Evolutionary conservation across 2,888 invertebrate species (phyloP).

Genomic region (Hypomecis atomaria): DNA sequence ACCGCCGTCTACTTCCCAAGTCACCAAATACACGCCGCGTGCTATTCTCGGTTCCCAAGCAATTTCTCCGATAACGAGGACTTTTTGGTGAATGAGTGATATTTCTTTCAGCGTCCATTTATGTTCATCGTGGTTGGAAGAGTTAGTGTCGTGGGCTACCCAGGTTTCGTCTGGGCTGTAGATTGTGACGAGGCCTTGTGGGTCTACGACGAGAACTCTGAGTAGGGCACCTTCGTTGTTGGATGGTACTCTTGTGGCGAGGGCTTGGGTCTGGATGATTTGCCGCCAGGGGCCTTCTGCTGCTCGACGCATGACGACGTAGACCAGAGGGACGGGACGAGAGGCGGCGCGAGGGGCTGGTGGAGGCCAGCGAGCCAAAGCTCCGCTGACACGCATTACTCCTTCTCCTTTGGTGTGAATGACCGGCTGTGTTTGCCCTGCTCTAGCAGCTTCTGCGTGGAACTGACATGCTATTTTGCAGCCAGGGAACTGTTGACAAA

Average conservation of each 20-base stretch:
- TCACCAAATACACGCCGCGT: slow-evolving; percentile 90
- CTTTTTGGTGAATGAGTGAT: slow-evolving; percentile 89
- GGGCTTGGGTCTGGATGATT: slow-evolving; percentile 87
- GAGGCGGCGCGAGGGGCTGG: slow-evolving; percentile 84
- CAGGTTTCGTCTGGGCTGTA: slow-evolving; percentile 88
- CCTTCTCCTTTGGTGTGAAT: slow-evolving; percentile 89
- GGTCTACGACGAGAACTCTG: slow-evolving; percentile 88
- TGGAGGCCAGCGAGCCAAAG: slow-evolving; percentile 87
- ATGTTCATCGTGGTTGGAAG: slow-evolving; percentile 78
- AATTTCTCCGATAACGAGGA: slow-evolving; percentile 88
- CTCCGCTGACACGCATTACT: slow-evolving; percentile 86
- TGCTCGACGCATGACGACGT: slow-evolving; percentile 88
- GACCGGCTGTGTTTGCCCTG: slow-evolving; percentile 87
- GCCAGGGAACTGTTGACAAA: slow-evolving; percentile 87
- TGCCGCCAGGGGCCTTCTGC: slow-evolving; percentile 87
- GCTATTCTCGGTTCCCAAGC: slow-evolving; percentile 89
- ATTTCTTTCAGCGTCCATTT: slow-evolving; percentile 88
- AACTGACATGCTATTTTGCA: slow-evolving; percentile 90
- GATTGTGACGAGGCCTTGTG: slow-evolving; percentile 88
- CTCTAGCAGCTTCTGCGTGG: slow-evolving; percentile 86
- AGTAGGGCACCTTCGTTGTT: slow-evolving; percentile 87
- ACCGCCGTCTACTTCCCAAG: slow-evolving; percentile 93
- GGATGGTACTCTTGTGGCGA: slow-evolving; percentile 87
- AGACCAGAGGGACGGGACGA: slow-evolving; percentile 86
- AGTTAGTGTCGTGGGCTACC: slow-evolving; percentile 83